These are phyloP conservation scores for Rotaria socialis DNA, from an alignment of 2,888 invertebrate species.

Conservation along the genomic window DNA sequence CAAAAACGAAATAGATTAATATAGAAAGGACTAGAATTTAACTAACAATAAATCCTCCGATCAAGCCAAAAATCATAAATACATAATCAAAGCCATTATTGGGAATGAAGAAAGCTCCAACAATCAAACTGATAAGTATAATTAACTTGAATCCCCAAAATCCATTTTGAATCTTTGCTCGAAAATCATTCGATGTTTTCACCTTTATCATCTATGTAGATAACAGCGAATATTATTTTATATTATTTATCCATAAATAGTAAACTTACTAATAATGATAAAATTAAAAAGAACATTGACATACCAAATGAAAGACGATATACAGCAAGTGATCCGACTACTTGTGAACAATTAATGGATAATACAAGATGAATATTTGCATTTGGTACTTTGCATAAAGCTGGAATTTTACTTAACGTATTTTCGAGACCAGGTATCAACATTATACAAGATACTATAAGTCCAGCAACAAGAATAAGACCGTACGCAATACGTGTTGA, in stretches of 20 bases:
- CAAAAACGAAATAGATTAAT: background rate
- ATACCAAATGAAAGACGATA: constrained; percentile 91
- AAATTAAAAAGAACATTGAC: constrained; percentile 83
- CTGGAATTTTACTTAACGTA: constrained; percentile 37
- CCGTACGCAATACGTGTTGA: constrained; percentile 94
- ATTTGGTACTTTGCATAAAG: constrained; percentile 16
- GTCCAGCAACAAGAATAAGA: constrained; percentile 80
- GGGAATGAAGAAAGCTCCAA: constrained; percentile 95
- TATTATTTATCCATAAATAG: background rate
- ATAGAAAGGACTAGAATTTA: background rate
- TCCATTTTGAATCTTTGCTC: constrained; percentile 94
- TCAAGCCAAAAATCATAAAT: constrained; percentile 67
- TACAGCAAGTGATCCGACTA: constrained; percentile 88
- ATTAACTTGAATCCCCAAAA: constrained; percentile 95
- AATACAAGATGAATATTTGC: constrained; percentile 21
- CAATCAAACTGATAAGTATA: constrained; percentile 78
- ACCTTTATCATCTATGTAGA: constrained; percentile 68
- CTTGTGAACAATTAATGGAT: constrained; percentile 69
- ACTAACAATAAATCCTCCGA: constrained; percentile 71
- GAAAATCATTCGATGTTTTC: constrained; percentile 80
- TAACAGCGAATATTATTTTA: background rate
- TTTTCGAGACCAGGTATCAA: constrained; percentile 78
- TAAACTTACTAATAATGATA: constrained; percentile 66
- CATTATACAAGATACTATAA: constrained; percentile 81
- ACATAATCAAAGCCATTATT: constrained; percentile 60